Evolutionary conservation across 2,888 invertebrate genomes (phyloP).

Genomic region (Melinaea marsaeus): DNA sequence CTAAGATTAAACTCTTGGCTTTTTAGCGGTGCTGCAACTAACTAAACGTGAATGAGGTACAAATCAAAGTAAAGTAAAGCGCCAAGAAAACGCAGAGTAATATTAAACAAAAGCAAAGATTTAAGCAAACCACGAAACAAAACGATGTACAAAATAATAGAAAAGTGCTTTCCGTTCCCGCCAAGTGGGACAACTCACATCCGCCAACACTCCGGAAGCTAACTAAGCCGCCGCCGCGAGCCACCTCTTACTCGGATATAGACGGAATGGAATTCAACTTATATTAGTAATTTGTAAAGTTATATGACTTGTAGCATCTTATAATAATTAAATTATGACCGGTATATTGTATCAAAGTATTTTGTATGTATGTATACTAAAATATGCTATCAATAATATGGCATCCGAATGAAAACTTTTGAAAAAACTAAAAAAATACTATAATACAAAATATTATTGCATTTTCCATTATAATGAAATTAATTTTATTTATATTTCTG

Average conservation of each 20-base stretch:
- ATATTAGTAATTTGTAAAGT: slow-evolving; percentile 10
- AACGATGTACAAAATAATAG: slow-evolving; percentile 53
- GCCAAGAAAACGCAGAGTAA: background rate
- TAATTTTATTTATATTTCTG: no score
- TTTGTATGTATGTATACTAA: no score
- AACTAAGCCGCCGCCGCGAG: slow-evolving; percentile 56
- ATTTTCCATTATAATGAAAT: no score
- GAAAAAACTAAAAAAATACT: no score
- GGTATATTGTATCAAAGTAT: no score
- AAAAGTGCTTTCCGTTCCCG: slow-evolving; percentile 52
- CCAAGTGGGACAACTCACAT: slow-evolving; percentile 61
- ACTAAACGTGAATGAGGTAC: background rate
- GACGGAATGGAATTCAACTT: slow-evolving; percentile 24
- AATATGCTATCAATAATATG: no score
- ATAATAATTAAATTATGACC: no score
- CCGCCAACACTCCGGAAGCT: slow-evolving; percentile 68
- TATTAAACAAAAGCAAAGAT: slow-evolving; percentile 24
- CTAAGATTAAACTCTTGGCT: no score
- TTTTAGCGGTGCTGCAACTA: no score
- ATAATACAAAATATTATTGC: no score
- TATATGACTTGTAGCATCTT: background rate
- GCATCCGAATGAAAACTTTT: no score
- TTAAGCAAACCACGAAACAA: slow-evolving; percentile 15
- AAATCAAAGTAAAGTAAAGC: no score
- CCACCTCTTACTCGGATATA: slow-evolving; percentile 40